Conservation (phyloP, 2,113 vertebrate genomes). For the Salvelinus sp. region DNA sequence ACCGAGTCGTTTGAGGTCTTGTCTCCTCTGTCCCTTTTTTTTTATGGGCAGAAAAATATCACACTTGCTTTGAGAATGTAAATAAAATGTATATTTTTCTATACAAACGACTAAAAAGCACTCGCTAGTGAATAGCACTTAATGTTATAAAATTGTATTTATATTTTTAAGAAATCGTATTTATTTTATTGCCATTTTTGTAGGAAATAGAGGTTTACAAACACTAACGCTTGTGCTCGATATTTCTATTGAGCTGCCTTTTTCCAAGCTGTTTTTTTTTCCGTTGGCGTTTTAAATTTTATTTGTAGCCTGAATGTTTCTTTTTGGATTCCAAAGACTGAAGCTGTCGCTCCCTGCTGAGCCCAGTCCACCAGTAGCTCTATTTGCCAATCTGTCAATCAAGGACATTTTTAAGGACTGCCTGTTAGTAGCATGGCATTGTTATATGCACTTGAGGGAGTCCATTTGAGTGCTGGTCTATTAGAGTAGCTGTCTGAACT, state of each 20-base stretch:
- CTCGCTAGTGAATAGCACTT: constrained; percentile 99
- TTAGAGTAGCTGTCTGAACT: constrained; percentile 49
- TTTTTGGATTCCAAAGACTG: constrained; percentile 79
- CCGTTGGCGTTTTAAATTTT: background rate
- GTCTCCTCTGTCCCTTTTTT: constrained; percentile 74
- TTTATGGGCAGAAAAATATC: constrained; percentile 71
- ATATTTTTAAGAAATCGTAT: constrained; percentile 96
- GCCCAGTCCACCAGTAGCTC: constrained; percentile 80
- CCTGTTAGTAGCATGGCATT: constrained; percentile 43
- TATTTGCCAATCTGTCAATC: constrained; percentile 42
- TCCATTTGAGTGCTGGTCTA: constrained; percentile 48
- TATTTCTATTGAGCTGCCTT: constrained; percentile 84
- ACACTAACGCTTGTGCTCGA: constrained; percentile 85
- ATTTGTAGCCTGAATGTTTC: constrained; percentile 78
- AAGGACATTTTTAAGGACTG: background rate
- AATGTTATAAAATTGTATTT: constrained; percentile 83
- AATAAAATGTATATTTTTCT: constrained; percentile 99
- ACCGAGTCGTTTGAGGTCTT: constrained; percentile 62
- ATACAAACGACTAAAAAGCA: constrained; percentile 89
- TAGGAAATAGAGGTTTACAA: constrained; percentile 85
- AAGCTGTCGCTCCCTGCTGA: constrained; percentile 64
- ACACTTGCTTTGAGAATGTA: constrained; percentile 85
- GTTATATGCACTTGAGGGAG: constrained; percentile 67
- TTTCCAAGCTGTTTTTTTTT: constrained; percentile 64
- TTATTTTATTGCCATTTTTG: constrained; percentile 90